Base-by-base conservation (phyloP, 2,113 vertebrate genomes). In the Chaenocephalus aceratus region DNA sequence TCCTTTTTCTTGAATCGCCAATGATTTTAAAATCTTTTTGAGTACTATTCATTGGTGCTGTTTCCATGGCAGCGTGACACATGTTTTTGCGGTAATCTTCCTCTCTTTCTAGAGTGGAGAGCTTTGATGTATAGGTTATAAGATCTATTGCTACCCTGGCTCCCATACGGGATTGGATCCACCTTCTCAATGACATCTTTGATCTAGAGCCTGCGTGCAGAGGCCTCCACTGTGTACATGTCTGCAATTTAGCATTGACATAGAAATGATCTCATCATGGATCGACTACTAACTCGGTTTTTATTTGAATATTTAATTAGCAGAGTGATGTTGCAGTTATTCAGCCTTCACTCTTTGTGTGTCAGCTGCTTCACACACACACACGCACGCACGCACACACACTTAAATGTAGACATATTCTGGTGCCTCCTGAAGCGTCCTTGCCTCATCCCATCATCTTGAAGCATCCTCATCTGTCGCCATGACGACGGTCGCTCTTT, bases 61-160 rank as follows among this genome's bases (percentile, higher is more conserved):
- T 94, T 93, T 87, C 93, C 89, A 91, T 93, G 92, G 90, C 87
- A 93, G 91, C 84, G 30, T 87, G 86, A 92, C 89, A 91, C 92
- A 92, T 91, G 88, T 87, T 91, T 92, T 86, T 86, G 89, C 74
- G 41, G 85, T 91, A 88, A 87, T 89, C 83, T 77, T 85, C 46
- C 78, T 86, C 75, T 90, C 75, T 86, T 88, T 69, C 80, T 81
- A 75, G 84, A 75, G 80, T 86, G 58, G 76, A 86, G 75, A 60
- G 74, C 78, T 89, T 79, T 89, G 63, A 89, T 73, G 83, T 72
- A 57, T 72, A 72, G 59, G 51, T 54, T 70, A 12, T 69, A 82
- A 12, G 72, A 82, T 73, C 80, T 85, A 67, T 74, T 87, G 87
- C 83, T 79, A 70, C 64, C 71, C 74, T 63, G 16, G 80, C 72